These are phyloP conservation scores for Epinotia nisella DNA, from an alignment of 2,888 invertebrate species.

Conservation along the genomic window DNA sequence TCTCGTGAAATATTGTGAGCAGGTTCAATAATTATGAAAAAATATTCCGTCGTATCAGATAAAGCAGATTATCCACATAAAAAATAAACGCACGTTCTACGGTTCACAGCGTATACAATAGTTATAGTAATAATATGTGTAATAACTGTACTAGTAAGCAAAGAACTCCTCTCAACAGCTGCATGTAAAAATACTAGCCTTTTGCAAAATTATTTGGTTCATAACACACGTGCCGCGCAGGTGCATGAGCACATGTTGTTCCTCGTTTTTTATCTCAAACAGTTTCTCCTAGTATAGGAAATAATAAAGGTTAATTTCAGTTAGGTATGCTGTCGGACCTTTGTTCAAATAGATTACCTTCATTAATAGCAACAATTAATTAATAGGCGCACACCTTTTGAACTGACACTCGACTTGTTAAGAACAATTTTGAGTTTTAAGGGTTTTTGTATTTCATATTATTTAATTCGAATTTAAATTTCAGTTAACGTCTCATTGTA, in stretches of 20 bases:
- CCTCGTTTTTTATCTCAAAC: conserved; percentile 26
- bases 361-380: not conserved
- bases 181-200: conserved; percentile 14
- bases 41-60: too few species aligned
- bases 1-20: too few species aligned
- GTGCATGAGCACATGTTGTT: conserved; percentile 39
- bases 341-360: conserved; percentile 3
- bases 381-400: not conserved
- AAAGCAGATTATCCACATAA: too few species aligned
- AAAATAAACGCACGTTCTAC: too few species aligned
- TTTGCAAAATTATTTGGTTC: conserved; percentile 34
- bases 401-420: not conserved
- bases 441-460: not conserved
- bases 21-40: too few species aligned
- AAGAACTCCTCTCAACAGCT: conserved; percentile 16
- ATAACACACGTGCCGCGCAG: conserved; percentile 39
- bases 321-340: not conserved
- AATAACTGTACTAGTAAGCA: not conserved
- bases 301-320: conserved; percentile 17
- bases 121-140: too few species aligned
- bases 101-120: too few species aligned
- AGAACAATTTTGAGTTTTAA: not conserved
- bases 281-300: not conserved
- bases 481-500: not conserved
- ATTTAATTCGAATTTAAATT: not conserved